Conservation (phyloP, 2,113 vertebrate species). For the Crypturellus undulatus region DNA sequence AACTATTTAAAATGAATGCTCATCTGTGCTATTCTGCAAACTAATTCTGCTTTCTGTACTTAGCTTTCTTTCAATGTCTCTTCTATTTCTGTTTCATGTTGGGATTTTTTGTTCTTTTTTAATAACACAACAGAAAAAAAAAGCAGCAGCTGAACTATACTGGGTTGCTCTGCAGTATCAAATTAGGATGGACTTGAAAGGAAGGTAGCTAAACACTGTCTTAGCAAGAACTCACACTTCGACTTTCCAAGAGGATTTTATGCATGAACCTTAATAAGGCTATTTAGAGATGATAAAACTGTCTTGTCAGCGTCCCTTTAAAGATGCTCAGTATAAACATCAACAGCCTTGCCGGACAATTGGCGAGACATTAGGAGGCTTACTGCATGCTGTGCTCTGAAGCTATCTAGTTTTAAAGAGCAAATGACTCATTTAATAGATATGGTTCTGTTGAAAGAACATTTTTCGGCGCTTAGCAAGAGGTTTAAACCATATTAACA, state of each 20-base stretch:
- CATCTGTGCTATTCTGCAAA: background rate
- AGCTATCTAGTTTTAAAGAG: conserved; percentile 50
- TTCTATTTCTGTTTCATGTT: background rate
- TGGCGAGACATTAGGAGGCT: background rate
- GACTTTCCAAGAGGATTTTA: conserved; percentile 32
- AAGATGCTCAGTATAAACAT: conserved; percentile 45
- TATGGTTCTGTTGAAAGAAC: conserved; percentile 56
- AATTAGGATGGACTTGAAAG: background rate
- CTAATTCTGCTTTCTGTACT: background rate
- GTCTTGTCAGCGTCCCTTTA: conserved; percentile 44
- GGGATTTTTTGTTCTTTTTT: background rate
- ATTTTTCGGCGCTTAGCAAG: conserved; percentile 60
- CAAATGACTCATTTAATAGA: conserved; percentile 69
- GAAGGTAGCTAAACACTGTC: background rate
- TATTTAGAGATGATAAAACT: conserved; percentile 35
- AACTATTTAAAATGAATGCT: background rate
- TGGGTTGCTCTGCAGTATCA: background rate
- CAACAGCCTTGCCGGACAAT: conserved; percentile 52
- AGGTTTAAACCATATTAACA: conserved; percentile 61
- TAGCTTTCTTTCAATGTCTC: background rate
- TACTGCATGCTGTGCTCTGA: conserved; percentile 44
- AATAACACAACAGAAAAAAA: background rate
- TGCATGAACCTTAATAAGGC: conserved; percentile 33
- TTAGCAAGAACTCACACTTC: background rate
- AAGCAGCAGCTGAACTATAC: background rate